These are phyloP conservation scores for Acanthoscelides obtectus DNA, from an alignment of 2,888 invertebrate species.

Conservation along the genomic window DNA sequence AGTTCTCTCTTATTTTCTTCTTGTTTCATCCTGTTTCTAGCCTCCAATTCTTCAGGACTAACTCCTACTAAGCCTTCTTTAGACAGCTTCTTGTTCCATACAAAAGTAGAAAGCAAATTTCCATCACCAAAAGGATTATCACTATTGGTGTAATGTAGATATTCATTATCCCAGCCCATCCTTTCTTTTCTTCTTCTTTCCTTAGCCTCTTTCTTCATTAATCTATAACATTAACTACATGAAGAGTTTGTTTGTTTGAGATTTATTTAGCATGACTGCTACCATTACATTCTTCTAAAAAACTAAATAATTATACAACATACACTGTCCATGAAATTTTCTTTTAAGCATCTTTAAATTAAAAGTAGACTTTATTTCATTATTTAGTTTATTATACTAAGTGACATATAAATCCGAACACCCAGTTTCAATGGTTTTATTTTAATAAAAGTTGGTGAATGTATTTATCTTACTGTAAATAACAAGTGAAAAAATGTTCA, in stretches of 20 bases:
- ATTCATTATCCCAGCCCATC: slow-evolving; percentile 98
- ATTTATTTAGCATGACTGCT: no score
- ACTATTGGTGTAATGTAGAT: slow-evolving; percentile 93
- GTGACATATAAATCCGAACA: no score
- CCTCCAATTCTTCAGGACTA: slow-evolving; percentile 74
- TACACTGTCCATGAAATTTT: no score
- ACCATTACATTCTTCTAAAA: no score
- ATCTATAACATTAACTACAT: slow-evolving; percentile 54
- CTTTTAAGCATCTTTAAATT: no score
- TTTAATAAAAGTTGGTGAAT: no score
- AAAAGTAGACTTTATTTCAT: no score
- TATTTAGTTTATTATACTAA: no score
- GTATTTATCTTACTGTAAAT: no score
- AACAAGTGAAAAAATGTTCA: no score
- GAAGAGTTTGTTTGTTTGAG: not conserved
- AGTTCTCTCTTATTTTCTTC: slow-evolving; percentile 88
- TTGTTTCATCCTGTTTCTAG: slow-evolving; percentile 78
- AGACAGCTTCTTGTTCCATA: slow-evolving; percentile 94
- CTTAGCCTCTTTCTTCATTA: slow-evolving; percentile 88
- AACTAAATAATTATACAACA: no score
- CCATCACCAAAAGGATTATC: slow-evolving; percentile 99
- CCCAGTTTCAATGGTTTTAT: no score
- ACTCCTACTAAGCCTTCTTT: slow-evolving; percentile 84
- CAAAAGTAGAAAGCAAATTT: slow-evolving; percentile 89
- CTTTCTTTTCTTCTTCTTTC: slow-evolving; percentile 81